These are phyloP conservation scores for Tipula unca DNA, from an alignment of 2,888 invertebrate species.

Conservation along the genomic window DNA sequence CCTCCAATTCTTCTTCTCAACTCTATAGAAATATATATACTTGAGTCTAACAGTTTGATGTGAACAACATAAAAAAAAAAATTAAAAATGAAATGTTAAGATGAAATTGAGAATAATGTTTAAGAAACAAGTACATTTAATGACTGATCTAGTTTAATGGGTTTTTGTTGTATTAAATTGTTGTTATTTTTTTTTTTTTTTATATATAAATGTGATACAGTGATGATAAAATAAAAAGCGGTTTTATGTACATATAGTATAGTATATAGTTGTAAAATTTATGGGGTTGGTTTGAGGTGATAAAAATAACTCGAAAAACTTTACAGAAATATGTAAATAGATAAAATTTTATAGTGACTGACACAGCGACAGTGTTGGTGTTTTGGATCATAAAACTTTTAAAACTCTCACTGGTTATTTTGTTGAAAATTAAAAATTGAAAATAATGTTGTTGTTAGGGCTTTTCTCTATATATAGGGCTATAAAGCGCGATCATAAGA, in stretches of 20 bases:
- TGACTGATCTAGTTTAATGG: conserved; percentile 8
- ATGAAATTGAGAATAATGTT: not conserved
- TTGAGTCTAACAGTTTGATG: not conserved
- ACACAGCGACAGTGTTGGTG: too few relatives aligned
- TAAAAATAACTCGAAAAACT: not conserved
- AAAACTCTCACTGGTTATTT: too few relatives aligned
- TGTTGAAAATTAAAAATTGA: too few relatives aligned
- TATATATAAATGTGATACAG: not conserved
- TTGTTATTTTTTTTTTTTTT: not conserved
- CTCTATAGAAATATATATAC: too few relatives aligned
- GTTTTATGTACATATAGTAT: too few relatives aligned
- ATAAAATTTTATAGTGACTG: too few relatives aligned
- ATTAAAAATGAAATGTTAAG: not conserved
- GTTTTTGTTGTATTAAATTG: not conserved
- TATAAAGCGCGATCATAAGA: too few relatives aligned
- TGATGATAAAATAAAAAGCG: not conserved
- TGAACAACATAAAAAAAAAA: not conserved
- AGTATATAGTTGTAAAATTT: not conserved
- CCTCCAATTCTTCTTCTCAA: not conserved
- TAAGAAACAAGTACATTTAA: conserved; percentile 8
- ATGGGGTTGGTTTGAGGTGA: not conserved
- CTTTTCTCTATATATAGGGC: too few relatives aligned
- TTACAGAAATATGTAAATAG: too few relatives aligned
- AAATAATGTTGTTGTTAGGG: too few relatives aligned
- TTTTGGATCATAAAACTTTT: too few relatives aligned